These are phyloP conservation scores for Ceratina japonica DNA, from an alignment of 1,140 invertebrate species.

Conservation along the genomic window DNA sequence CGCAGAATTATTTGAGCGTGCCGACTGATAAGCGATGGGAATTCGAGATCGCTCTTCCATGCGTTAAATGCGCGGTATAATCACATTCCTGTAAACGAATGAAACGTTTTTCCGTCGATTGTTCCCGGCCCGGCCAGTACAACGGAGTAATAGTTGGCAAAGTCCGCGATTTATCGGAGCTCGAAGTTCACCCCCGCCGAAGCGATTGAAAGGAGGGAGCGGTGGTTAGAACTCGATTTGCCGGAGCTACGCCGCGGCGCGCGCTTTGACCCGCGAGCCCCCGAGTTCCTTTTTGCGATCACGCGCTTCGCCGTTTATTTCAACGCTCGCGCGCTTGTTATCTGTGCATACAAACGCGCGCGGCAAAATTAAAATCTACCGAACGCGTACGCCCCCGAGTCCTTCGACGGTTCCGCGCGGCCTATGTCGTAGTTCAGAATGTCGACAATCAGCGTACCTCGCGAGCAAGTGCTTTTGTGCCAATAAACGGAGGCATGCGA, in stretches of 20 bases:
- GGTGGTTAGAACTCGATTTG: conserved; percentile 11
- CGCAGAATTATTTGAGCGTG: neutral
- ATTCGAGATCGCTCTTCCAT: neutral
- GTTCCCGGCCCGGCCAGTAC: neutral
- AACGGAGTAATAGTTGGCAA: neutral
- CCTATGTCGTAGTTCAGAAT: neutral
- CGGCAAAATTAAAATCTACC: conserved; percentile 3
- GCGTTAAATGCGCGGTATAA: neutral
- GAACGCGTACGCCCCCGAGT: no score
- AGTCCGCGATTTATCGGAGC: neutral
- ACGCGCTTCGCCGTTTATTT: neutral
- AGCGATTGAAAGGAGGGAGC: neutral
- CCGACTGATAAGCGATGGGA: neutral
- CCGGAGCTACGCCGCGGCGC: no score
- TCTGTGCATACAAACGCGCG: neutral
- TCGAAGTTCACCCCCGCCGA: neutral
- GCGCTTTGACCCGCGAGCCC: no score
- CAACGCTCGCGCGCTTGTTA: conserved; percentile 7
- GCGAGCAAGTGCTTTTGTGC: neutral
- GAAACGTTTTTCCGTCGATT: neutral
- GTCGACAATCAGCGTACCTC: neutral
- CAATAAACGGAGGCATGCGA: neutral
- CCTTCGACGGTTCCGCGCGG: neutral
- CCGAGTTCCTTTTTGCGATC: neutral
- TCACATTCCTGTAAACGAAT: neutral